Percentiles rank a stretch among this genome's conserved stretches.
These are phyloP conservation scores for Anneissia japonica DNA, from an alignment of 35 echinoderm and acorn worm species.

Conservation along the genomic window DNA sequence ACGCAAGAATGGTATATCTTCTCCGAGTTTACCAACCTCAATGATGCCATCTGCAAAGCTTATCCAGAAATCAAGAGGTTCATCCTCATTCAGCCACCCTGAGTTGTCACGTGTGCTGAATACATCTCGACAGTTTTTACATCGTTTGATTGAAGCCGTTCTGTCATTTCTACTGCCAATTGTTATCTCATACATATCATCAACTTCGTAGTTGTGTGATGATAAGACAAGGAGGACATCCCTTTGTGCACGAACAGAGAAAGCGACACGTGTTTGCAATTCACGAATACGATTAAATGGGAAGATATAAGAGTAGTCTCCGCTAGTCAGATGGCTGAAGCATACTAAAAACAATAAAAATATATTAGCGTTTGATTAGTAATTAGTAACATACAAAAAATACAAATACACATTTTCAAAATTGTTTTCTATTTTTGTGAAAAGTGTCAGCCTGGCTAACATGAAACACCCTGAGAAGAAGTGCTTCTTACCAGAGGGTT, in stretches of 20 bases:
- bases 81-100: not conserved
- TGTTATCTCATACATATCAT: constrained; percentile 21
- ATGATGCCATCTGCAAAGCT: constrained; percentile 15
- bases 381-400: too few species aligned
- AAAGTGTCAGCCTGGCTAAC: too few species aligned
- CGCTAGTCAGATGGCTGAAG: not conserved
- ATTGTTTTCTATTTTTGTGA: too few species aligned
- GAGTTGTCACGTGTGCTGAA: not conserved
- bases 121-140: not conserved
- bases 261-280: not conserved
- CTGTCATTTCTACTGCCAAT: constrained; percentile 6
- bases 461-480: too few species aligned
- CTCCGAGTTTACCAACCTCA: constrained; percentile 5
- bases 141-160: not conserved
- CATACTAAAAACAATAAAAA: not conserved
- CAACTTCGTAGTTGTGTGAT: not conserved
- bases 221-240: constrained; percentile 2
- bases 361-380: too few species aligned
- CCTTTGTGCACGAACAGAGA: not conserved
- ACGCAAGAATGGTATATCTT: not conserved
- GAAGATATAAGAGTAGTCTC: not conserved
- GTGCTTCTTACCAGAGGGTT: too few species aligned
- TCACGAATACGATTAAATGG: not conserved
- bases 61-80: not conserved
- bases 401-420: too few species aligned